Evolutionary conservation across 2,113 vertebrate species (phyloP).

Genomic region (Odocoileus virginianus): DNA sequence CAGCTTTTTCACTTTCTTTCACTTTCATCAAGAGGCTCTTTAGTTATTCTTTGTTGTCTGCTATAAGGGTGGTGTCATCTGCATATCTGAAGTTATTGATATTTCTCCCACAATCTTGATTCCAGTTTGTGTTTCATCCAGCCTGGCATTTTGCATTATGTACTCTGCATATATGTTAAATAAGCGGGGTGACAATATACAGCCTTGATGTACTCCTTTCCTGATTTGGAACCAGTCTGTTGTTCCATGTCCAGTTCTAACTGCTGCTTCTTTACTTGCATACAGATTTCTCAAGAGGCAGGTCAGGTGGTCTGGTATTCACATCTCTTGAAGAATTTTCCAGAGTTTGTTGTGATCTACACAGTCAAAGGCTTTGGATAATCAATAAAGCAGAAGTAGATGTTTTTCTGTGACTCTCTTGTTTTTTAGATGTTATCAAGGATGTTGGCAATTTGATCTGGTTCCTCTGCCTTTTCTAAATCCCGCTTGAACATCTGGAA

Average conservation of each 20-base stretch:
- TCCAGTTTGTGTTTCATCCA: neutral
- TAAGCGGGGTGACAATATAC: neutral
- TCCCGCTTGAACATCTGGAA: neutral
- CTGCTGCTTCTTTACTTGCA: neutral
- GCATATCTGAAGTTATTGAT: neutral
- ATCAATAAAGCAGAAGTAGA: neutral
- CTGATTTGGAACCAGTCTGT: neutral
- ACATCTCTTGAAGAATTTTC: neutral
- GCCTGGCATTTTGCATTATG: accelerated
- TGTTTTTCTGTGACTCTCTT: neutral
- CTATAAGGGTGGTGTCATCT: neutral
- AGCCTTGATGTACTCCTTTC: neutral
- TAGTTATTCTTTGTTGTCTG: neutral
- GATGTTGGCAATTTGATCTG: neutral
- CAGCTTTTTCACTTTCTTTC: neutral
- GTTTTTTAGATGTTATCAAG: accelerated
- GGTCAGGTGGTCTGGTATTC: neutral
- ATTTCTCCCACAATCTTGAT: neutral
- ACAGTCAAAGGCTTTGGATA: neutral
- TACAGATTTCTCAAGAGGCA: neutral
- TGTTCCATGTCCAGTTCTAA: neutral
- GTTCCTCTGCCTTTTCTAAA: neutral
- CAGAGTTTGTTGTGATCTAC: neutral
- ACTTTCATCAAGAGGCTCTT: neutral
- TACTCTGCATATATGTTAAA: neutral